These are phyloP conservation scores for Tangara arthus DNA, from an alignment of 2,797 vertebrate species.

Conservation along the genomic window DNA sequence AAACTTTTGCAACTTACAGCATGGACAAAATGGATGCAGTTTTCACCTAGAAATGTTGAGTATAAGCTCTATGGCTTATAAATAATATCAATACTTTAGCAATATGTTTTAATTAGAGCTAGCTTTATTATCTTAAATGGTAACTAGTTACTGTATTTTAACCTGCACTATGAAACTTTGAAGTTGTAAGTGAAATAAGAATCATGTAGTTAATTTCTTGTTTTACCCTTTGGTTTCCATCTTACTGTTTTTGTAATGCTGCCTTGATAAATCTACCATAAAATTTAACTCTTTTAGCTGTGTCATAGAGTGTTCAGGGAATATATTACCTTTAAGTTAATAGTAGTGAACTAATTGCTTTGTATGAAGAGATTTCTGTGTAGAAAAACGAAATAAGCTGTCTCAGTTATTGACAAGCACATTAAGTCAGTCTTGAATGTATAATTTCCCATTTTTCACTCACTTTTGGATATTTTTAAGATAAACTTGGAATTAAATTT, in stretches of 20 bases:
- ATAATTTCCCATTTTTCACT: not conserved
- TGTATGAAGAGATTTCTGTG: not conserved
- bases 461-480: not conserved
- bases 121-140: constrained; percentile 59
- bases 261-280: constrained; percentile 28
- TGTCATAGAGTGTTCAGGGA: not conserved
- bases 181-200: constrained; percentile 62
- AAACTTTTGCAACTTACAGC: constrained; percentile 77
- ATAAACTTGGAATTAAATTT: constrained; percentile 47
- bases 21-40: constrained; percentile 78
- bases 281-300: constrained; percentile 9
- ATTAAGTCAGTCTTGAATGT: not conserved
- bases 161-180: constrained; percentile 58
- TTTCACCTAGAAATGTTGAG: constrained; percentile 77
- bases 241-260: constrained; percentile 66
- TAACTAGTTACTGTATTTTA: constrained; percentile 62
- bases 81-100: constrained; percentile 65
- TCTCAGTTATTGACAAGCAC: not conserved
- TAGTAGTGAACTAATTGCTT: not conserved
- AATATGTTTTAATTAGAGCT: constrained; percentile 64
- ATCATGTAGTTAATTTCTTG: constrained; percentile 47
- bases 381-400: not conserved
- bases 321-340: not conserved
- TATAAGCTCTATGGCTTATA: constrained; percentile 75
- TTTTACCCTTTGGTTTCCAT: constrained; percentile 84